Evolutionary conservation across 2,113 vertebrate species (phyloP), one percentile per base, ranked within the genome.

Genomic region (Rhinichthys klamathensis): DNA sequence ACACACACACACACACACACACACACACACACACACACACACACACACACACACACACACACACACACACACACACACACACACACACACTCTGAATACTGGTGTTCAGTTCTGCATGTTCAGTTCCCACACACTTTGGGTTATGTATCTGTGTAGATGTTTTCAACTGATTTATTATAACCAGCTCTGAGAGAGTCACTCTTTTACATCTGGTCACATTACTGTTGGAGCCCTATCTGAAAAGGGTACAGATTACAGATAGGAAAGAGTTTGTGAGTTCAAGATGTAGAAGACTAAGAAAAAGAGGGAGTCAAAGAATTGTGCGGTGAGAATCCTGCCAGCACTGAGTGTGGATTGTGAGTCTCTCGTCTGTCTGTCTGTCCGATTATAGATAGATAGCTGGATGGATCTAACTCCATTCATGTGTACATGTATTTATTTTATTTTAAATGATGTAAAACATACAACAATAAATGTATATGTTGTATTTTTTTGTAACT

Each of bases 131-230:
- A 56, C 60, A 35, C 30, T 67, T 18, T 46, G 44, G 25, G 9
- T 72, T 46, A 77, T 78, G 77, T 76, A 85, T 74, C 75, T 82
- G 82, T 85, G 25, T 84, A 32, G 51, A 88, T 86, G 56, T 80
- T 46, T 65, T 58, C 23, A 69, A 49, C 51, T 60, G 63, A 72
- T 80, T 85, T 85, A 63, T 85, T 85, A 63, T 61, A 73, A 60
- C 18, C 49, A 18, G 44, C 44, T 13, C 51, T 41, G 9, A 56
- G n/a, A 30, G 7, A 65, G 65, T 60, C 35, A 6, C 9, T 2
- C 56, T 80, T 81, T 58, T 61, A 84, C 70, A 86, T 86, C 85
- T 86, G 82, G 74, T 61, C 27, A 23, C 65, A 25, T 88, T 56
- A 82, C 41, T 76, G 63, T 83, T 23, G 58, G 70, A 87, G 65